Evolutionary conservation across 2,888 invertebrate genomes (phyloP), one percentile per base, ranked within the genome.

Genomic region (Tenthredo mesomela): DNA sequence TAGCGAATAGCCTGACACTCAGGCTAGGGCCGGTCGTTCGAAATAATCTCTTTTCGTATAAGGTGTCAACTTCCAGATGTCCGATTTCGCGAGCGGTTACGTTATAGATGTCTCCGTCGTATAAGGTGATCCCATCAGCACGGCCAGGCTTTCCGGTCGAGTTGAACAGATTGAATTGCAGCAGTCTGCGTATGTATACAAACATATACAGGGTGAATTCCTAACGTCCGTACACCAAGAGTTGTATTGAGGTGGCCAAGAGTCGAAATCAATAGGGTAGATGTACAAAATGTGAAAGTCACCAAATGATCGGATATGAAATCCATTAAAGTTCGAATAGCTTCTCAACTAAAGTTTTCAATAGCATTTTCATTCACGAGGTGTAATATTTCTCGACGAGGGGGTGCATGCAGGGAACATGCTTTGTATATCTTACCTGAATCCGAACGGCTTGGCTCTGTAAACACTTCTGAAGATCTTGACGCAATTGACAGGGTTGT

Each of bases 401-500:
- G 5, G 4, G 47, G 9, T 15, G 21, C 25, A 6, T 15, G 21
- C 25, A 6, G 0, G 1, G n/a, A n/a, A 75, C 6, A 25, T 1
- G 83, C 85, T 92, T 86, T 15, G n/a, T 75, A 40, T 82, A 21
- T 47, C 82, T 82, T 37, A 94, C 94, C 95, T 95, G 90, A 99
- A 97, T 10, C 98, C 98, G 89, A 99, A 96, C 18, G 97, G 97
- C 91, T 98, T 98, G 0, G 97, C 96, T 86, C 96, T 95, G 90
- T 96, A 97, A 86, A 96, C 96, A 86, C 98, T 97, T 84, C 97
- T 96, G 92, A 99, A 98, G 88, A 99, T 98, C 93, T 99, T 99
- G 0, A 99, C 97, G 92, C 99, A 99, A 92, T 99, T 99, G 0
- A 99, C 97, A 0, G 99, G 98, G 92, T 97, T 96, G 89, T 98